Conservation (phyloP, 2,888 invertebrate genomes). For the Stegana nigrithorax region DNA sequence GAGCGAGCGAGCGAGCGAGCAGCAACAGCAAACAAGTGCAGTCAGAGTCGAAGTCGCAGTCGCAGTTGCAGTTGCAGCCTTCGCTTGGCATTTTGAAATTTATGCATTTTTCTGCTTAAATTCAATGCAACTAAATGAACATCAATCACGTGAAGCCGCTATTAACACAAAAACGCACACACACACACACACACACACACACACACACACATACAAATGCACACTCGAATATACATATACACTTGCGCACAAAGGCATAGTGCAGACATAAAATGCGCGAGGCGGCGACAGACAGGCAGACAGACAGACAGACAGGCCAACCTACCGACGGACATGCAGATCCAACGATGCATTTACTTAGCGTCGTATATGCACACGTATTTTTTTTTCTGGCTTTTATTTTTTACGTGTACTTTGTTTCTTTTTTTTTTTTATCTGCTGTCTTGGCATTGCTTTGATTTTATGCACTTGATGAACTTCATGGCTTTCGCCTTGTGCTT, state of each 20-base stretch:
- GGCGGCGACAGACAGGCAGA: neutral
- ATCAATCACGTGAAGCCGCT: constrained; percentile 60
- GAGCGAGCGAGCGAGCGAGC: neutral
- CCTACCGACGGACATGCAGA: constrained; percentile 3
- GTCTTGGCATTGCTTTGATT: too few species aligned
- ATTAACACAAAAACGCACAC: constrained; percentile 4
- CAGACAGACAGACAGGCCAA: constrained; percentile 2
- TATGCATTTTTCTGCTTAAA: constrained; percentile 64
- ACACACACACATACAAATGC: neutral
- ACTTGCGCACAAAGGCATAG: too few species aligned
- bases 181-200: neutral
- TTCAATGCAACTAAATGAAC: constrained; percentile 62
- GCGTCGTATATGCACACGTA: neutral
- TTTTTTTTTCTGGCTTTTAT: neutral
- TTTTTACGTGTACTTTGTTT: neutral
- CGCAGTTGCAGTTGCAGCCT: too few species aligned
- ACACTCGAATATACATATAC: too few species aligned
- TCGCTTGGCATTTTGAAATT: constrained; percentile 45
- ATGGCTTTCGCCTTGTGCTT: neutral
- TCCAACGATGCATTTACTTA: neutral
- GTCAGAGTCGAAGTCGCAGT: too few species aligned
- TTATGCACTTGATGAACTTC: constrained; percentile 13
- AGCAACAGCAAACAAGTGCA: constrained; percentile 4
- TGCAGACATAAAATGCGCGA: too few species aligned
- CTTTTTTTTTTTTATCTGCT: neutral